Conservation (phyloP, 2,888 invertebrate species). For the Ryuthela nishihirai region DNA sequence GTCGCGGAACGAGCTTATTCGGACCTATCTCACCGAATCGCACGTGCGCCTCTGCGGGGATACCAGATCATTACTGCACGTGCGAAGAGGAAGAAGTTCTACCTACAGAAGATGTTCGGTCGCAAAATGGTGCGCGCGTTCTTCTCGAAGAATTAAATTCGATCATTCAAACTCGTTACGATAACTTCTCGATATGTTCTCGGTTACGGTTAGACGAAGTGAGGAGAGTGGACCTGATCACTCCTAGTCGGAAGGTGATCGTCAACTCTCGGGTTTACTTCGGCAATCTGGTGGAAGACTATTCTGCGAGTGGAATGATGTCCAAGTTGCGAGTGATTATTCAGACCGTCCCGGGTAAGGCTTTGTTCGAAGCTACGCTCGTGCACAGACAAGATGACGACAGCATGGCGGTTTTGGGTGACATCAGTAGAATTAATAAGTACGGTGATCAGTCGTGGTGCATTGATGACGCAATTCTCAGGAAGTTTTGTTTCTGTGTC, state of each 20-base stretch:
- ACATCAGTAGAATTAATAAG: constrained; percentile 53
- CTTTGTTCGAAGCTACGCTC: constrained; percentile 75
- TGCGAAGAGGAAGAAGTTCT: constrained; percentile 23
- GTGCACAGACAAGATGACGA: constrained; percentile 47
- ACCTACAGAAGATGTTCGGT: neutral
- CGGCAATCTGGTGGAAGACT: neutral
- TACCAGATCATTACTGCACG: constrained; percentile 32
- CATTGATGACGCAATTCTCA: constrained; percentile 41
- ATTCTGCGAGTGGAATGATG: constrained; percentile 10
- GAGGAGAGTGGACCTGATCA: constrained; percentile 9
- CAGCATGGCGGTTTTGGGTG: constrained; percentile 54
- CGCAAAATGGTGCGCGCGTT: no score
- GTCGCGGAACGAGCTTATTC: constrained; percentile 15
- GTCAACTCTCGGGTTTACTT: constrained; percentile 21
- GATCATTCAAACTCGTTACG: no score
- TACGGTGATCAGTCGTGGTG: constrained; percentile 52
- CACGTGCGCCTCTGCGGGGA: constrained; percentile 22
- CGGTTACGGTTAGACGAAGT: constrained; percentile 4
- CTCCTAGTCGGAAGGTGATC: constrained; percentile 9
- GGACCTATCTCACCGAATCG: constrained; percentile 13
- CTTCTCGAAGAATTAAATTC: no score
- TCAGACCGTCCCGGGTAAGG: constrained; percentile 64
- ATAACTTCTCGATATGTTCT: constrained; percentile 2
- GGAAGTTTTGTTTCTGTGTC: constrained; percentile 41
- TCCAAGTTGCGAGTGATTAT: constrained; percentile 54